Percentiles rank a stretch among this genome's conserved stretches.
Evolutionary conservation across 1,140 invertebrate species (phyloP).

Genomic region (Drosophila eugracilis): DNA sequence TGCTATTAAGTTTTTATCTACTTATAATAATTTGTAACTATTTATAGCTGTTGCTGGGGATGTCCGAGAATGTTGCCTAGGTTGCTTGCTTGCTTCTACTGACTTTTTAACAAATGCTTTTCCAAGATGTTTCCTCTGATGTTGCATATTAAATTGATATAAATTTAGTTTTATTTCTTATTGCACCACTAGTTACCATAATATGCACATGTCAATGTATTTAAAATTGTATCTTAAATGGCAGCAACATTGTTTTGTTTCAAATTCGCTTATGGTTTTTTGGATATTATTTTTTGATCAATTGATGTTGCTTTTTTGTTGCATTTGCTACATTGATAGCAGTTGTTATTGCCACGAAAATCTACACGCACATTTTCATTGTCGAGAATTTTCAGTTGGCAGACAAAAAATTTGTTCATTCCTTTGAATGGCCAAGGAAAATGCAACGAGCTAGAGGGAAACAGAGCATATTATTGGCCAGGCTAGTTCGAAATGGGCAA

Average conservation of each 20-base stretch:
- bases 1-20: too few species aligned
- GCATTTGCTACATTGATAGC: background rate
- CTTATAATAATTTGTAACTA: too few species aligned
- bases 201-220: too few species aligned
- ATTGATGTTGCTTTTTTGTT: background rate
- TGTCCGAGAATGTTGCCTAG: background rate
- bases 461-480: conserved; percentile 23
- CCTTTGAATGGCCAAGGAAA: conserved; percentile 25
- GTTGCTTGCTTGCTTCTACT: too few species aligned
- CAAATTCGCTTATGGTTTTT: conserved; percentile 10
- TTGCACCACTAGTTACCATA: too few species aligned
- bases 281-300: background rate
- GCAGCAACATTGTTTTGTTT: background rate
- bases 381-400: conserved; percentile 28
- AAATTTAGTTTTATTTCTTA: too few species aligned
- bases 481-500: conserved; percentile 4
- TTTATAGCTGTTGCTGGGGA: background rate
- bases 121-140: background rate
- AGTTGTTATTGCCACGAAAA: conserved; percentile 31
- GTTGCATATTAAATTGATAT: too few species aligned
- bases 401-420: conserved; percentile 20
- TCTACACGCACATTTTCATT: conserved; percentile 59
- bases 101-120: too few species aligned
- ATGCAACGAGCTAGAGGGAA: conserved; percentile 4
- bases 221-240: background rate